Base-by-base conservation (phyloP, 2,797 vertebrate species). In the Chaetodon trifasciatus region DNA sequence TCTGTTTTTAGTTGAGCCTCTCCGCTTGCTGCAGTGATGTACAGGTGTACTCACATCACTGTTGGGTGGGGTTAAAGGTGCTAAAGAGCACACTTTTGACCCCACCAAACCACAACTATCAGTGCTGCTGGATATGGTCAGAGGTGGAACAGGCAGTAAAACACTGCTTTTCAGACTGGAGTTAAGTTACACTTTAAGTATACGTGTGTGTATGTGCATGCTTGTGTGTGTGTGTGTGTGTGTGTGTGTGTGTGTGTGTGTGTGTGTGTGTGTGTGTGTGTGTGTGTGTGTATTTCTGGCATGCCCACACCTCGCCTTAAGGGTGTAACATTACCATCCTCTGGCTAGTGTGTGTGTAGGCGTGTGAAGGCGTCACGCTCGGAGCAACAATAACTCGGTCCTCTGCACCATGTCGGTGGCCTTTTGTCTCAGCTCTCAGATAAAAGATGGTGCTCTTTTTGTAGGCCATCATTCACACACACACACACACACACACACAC, bases 391-490 rank as follows among this genome's bases (percentile, higher is more conserved):
- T 89, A 87, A 87, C 83, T 92, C 6, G 3, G 62, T 76, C 70
- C 67, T 85, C 28, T 74, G 50, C 82, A 35, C 57, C 77, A 64
- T 84, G 79, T 88, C 74, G 16, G 50, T 69, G 64, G 79, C 83
- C 88, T 91, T 92, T 94, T 93, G 90, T 95, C 84, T 91, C 73
- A 50, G 56, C 77, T 82, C 70, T 64, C 72, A 83, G 79, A 90
- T 91, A 86, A 93, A 90, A 79, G 88, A 83, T 71, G 64, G 79
- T 71, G 67, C 40, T 88, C 79, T 76, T 90, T 86, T 91, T 87
- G 63, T 78, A 61, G 70, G 17, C 53, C 49, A 11, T 35, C 21
- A 7, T 53, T 4, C 61, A 23, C 76, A 39, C 50, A 67, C 79
- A 69, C 64, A 52, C 84, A 63, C 32, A 65, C 57, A 61, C 61